Evolutionary conservation across 30 jellyfish, hydroid and myxozoan genomes (phyloP).

Genomic region (Chrysaora quinquecirrha): DNA sequence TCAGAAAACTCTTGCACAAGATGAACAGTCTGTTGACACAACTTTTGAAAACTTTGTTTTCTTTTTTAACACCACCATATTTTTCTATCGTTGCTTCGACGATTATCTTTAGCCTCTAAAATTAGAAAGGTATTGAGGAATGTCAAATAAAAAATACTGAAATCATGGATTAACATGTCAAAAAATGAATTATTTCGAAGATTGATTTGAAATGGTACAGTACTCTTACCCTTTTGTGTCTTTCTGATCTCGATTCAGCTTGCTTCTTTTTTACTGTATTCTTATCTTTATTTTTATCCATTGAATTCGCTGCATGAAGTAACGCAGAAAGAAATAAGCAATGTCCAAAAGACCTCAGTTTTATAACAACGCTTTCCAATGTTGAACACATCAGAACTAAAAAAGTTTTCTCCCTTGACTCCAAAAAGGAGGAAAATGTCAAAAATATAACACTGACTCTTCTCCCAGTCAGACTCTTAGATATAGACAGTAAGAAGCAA

Average conservation of each 20-base stretch:
- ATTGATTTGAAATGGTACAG: background rate
- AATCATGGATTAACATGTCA: background rate
- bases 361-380: too few relatives aligned
- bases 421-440: background rate
- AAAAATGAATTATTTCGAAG: background rate
- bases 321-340: background rate
- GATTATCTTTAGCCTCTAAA: slow-evolving; percentile 47
- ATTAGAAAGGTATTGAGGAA: background rate
- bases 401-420: background rate
- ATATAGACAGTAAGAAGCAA: too few relatives aligned
- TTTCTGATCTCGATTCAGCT: slow-evolving; percentile 47
- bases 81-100: slow-evolving; percentile 59
- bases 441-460: background rate
- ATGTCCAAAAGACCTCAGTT: background rate
- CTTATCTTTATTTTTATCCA: background rate
- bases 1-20: slow-evolving; percentile 68
- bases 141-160: background rate
- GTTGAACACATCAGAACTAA: background rate
- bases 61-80: slow-evolving; percentile 40
- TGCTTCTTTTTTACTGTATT: background rate
- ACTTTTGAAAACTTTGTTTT: slow-evolving; percentile 45
- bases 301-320: background rate
- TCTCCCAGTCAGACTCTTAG: too few relatives aligned
- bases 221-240: slow-evolving; percentile 57
- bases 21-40: slow-evolving; percentile 49